Base-by-base conservation (phyloP, 1,140 invertebrate genomes). In the Coptotermes formosanus region DNA sequence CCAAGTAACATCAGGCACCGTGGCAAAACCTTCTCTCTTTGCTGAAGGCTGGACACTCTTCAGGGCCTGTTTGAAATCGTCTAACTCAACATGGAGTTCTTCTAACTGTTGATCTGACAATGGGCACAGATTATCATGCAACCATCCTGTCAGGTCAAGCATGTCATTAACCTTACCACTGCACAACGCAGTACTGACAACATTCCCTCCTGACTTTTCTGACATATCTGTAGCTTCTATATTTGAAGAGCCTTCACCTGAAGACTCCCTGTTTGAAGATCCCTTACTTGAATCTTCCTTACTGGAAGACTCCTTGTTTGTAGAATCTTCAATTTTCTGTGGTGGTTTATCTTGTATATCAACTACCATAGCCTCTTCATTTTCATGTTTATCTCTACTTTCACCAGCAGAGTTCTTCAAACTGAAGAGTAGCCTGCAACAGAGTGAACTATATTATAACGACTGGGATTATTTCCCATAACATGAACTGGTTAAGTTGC, bases 1-100 rank as follows among this genome's bases (percentile, higher is more conserved):
- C 99, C 99, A 99, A 0, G 97, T 98, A 0, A 97, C 96, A 93
- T 99, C 97, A 21, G 99, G 98, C 32, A 99, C 97, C 14, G 98
- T 99, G 9, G 97, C 96, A 92, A 99, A 99, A 83, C 99, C 99
- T 93, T 99, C 98, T 87, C 98, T 93, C 88, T 98, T 98, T 0
- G 97, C 95, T 82, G 97, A 98, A n/a, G 98, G 98, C 90, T 97
- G 96, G 30, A 98, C 95, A 88, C 94, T 92, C 89, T 95, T 95
- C 16, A 99, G 89, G 38, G 98, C 98, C 88, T 92, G 92, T 85
- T 94, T 88, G 89, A 98, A 97, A 89, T 98, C 97, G 16, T 93
- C 91, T 86, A 95, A 92, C 69, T 94, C 94, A 14, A 98, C 94
- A 87, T 89, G 93, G 38, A 97, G 91, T 45, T 92, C 91, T 30